phyloP scores from a whole-genome alignment of 2,888 invertebrate genomes.

The Caenorhabditis sp. region DNA sequence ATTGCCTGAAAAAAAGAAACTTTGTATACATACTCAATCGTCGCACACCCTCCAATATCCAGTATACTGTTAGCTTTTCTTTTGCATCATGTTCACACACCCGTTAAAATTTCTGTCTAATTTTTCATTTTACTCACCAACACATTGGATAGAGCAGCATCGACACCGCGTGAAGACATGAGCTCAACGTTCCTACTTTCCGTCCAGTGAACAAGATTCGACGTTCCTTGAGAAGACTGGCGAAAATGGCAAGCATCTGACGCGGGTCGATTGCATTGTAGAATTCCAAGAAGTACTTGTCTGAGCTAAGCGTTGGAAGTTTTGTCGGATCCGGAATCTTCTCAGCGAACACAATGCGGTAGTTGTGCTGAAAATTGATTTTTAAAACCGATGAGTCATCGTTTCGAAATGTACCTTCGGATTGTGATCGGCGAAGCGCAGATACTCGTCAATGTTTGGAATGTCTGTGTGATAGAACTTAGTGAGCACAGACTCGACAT shows the following conservation, averaged over 20 bases:
- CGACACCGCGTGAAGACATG: constrained; percentile 92
- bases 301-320: constrained; percentile 95
- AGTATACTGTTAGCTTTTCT: background rate
- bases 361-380: constrained; percentile 48
- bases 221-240: constrained; percentile 92
- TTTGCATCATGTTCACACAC: background rate
- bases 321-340: constrained; percentile 89
- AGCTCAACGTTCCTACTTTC: constrained; percentile 92
- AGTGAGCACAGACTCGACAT: constrained; percentile 78
- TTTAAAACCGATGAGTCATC: background rate
- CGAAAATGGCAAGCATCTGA: constrained; percentile 92
- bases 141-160: constrained; percentile 97
- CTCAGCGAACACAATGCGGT: constrained; percentile 44
- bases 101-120: too few species aligned
- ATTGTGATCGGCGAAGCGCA: constrained; percentile 51
- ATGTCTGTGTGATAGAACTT: constrained; percentile 81
- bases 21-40: background rate
- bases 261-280: constrained; percentile 96
- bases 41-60: too few species aligned
- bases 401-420: background rate
- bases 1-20: constrained; percentile 70
- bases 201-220: constrained; percentile 94
- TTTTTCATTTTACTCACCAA: constrained; percentile 88
- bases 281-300: constrained; percentile 96
- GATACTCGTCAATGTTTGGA: constrained; percentile 76